Percentiles rank a stretch among this genome's conserved stretches.
Evolutionary conservation across 2,888 invertebrate species (phyloP).

Genomic region (Frankliniella fusca): DNA sequence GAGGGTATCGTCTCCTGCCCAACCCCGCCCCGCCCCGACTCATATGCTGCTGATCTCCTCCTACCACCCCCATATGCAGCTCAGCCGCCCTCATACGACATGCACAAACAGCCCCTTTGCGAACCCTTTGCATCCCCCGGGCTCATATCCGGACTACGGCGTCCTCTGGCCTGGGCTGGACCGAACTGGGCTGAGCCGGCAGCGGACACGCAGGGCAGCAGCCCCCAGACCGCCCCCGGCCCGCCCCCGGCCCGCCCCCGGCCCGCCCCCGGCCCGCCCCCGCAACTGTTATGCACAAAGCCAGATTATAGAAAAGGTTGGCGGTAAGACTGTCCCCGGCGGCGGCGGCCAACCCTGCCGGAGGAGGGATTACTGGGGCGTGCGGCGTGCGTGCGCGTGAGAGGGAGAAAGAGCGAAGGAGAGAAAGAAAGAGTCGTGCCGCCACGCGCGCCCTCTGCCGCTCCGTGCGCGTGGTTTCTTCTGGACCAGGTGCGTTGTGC

Average conservation of each 20-base stretch:
- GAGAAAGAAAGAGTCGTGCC: not conserved
- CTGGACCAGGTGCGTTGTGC: conserved; percentile 9
- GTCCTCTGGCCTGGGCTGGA: too few species aligned
- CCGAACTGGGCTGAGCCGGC: too few species aligned
- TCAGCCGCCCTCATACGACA: not conserved
- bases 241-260: too few species aligned
- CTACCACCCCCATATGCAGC: not conserved
- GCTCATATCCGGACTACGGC: too few species aligned
- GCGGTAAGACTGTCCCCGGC: not conserved
- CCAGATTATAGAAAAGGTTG: not conserved
- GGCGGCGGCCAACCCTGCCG: too few species aligned
- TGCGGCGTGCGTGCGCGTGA: not conserved
- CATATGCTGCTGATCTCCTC: not conserved
- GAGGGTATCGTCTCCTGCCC: too few species aligned
- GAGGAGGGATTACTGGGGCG: not conserved
- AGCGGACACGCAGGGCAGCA: too few species aligned
- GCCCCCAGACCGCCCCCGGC: too few species aligned
- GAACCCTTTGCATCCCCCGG: not conserved
- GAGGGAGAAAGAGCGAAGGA: not conserved
- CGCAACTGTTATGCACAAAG: too few species aligned
- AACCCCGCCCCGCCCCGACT: not conserved
- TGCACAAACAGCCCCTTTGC: not conserved
- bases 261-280: too few species aligned
- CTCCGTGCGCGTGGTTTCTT: not conserved
- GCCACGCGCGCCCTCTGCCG: not conserved